These are phyloP conservation scores for Papilio polyxenes DNA, from an alignment of 1,140 invertebrate species.

Conservation along the genomic window DNA sequence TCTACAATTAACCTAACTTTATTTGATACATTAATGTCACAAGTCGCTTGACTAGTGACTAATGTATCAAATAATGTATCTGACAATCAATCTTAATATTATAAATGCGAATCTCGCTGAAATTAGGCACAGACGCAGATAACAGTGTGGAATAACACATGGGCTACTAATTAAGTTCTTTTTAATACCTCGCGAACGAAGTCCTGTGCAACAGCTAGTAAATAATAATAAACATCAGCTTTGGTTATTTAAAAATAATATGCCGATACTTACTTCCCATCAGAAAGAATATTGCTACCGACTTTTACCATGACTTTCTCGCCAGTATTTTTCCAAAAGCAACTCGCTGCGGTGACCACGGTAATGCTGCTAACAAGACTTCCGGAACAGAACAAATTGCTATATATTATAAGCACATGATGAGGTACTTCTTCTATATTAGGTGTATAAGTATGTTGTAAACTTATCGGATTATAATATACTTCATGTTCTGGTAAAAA, in stretches of 20 bases:
- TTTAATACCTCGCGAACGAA: no score
- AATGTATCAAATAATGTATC: no score
- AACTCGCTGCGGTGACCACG: slow-evolving; percentile 53
- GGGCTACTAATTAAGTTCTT: no score
- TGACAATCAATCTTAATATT: no score
- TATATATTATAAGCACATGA: slow-evolving; percentile 54
- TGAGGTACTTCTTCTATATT: slow-evolving; percentile 43
- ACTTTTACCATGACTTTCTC: slow-evolving; percentile 49
- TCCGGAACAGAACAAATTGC: slow-evolving; percentile 54
- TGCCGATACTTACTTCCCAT: slow-evolving; percentile 43
- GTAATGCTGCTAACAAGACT: slow-evolving; percentile 50
- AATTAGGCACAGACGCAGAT: no score
- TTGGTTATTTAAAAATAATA: background rate
- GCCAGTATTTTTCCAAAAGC: slow-evolving; percentile 35
- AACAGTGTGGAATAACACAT: no score
- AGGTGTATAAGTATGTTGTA: background rate
- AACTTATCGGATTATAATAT: background rate
- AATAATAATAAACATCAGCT: no score
- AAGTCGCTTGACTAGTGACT: no score
- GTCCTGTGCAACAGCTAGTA: no score
- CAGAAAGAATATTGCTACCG: slow-evolving; percentile 45
- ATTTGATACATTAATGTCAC: no score
- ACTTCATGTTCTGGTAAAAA: slow-evolving; percentile 8
- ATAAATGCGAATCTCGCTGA: no score
- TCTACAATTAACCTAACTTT: no score